Evolutionary conservation across 2,113 vertebrate genomes (phyloP).

Genomic region (Toxotes chatareus): DNA sequence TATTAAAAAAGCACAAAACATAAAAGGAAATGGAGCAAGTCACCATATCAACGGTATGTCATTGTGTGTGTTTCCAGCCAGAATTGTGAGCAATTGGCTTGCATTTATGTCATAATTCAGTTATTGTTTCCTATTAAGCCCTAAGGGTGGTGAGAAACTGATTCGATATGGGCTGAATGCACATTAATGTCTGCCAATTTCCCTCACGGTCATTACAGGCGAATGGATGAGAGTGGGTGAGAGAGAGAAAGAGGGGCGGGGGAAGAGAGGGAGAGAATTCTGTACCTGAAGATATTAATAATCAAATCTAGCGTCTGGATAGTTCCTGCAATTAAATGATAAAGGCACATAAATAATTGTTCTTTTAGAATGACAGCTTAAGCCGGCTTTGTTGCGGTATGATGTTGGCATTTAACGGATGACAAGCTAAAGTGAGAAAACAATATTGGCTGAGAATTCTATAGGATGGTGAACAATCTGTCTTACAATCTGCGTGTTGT

Average conservation of each 20-base stretch:
- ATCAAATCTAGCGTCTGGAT: constrained; percentile 69
- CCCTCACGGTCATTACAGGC: constrained; percentile 61
- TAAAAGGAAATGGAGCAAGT: constrained; percentile 52
- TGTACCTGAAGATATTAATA: constrained; percentile 70
- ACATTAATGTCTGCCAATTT: constrained; percentile 70
- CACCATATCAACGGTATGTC: constrained; percentile 44
- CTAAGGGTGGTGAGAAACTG: constrained; percentile 61
- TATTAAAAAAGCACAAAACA: constrained; percentile 37
- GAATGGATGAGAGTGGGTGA: constrained; percentile 43
- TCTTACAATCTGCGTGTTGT: not conserved
- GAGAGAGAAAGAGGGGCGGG: not conserved
- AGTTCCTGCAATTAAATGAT: constrained; percentile 76
- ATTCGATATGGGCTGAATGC: constrained; percentile 70
- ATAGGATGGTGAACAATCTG: not conserved
- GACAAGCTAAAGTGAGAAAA: constrained; percentile 25
- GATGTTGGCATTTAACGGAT: constrained; percentile 54
- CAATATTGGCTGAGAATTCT: not conserved
- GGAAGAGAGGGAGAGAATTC: not conserved
- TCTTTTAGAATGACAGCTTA: constrained; percentile 50
- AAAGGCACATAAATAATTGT: constrained; percentile 64
- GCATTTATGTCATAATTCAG: constrained; percentile 68
- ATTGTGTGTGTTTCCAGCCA: constrained; percentile 55
- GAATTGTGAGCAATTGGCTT: constrained; percentile 50
- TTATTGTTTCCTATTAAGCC: constrained; percentile 76
- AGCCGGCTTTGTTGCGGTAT: constrained; percentile 48